Percentiles rank a stretch among this genome's conserved stretches.
phyloP scores from a whole-genome alignment of 2,797 vertebrate genomes.

The Neomorphus geoffroyi region DNA sequence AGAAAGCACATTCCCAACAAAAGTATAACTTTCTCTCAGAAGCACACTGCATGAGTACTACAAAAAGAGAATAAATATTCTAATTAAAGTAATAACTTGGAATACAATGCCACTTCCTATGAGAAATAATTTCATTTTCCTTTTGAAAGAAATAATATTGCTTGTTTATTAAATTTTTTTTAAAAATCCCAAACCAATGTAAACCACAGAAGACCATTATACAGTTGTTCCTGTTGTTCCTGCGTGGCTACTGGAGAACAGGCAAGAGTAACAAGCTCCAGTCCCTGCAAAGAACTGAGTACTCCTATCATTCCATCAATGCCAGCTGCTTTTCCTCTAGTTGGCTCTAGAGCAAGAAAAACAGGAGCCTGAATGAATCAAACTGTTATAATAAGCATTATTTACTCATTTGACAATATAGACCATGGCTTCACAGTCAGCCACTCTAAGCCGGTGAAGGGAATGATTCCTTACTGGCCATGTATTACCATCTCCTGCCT shows the following conservation, averaged over 20 bases:
- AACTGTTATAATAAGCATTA: background rate
- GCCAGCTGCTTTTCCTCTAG: background rate
- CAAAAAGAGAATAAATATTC: background rate
- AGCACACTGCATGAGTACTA: background rate
- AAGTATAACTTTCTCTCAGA: background rate
- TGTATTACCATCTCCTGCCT: background rate
- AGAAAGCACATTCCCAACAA: background rate
- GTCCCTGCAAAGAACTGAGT: background rate
- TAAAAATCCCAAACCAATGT: background rate
- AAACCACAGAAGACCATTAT: background rate
- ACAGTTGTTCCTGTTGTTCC: background rate
- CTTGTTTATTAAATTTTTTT: background rate
- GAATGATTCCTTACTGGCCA: background rate
- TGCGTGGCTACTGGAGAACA: background rate
- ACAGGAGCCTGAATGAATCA: background rate
- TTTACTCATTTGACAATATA: background rate
- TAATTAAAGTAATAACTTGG: background rate
- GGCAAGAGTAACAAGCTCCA: background rate
- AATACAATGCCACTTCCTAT: background rate
- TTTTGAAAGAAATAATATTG: background rate
- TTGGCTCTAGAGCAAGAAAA: background rate
- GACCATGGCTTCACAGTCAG: background rate
- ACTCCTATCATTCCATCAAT: background rate
- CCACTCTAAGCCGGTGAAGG: background rate
- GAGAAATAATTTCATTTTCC: background rate